phyloP scores from a whole-genome alignment of 1,140 invertebrate species.

The Eufriesea mexicana region DNA sequence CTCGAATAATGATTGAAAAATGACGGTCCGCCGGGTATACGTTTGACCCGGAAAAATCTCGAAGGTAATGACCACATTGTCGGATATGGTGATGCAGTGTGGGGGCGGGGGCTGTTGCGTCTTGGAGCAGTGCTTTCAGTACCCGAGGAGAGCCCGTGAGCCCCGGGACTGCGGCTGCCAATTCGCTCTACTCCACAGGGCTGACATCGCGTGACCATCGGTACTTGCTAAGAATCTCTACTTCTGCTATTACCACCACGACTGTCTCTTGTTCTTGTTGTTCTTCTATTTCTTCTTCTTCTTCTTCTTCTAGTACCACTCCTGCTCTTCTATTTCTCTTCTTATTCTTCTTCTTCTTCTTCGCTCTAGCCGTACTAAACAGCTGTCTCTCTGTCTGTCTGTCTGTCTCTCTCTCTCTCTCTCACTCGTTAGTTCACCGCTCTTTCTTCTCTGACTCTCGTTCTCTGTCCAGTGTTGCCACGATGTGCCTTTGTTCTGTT shows the following conservation, averaged over 20 bases:
- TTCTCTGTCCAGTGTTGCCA: constrained; percentile 13
- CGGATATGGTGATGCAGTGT: constrained; percentile 82
- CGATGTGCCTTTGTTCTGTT: constrained; percentile 21
- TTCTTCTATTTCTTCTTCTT: constrained; percentile 55
- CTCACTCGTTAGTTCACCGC: constrained; percentile 23
- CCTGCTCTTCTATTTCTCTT: background rate
- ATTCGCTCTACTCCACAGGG: constrained; percentile 92
- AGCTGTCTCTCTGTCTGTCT: background rate
- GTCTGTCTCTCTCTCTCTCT: no score
- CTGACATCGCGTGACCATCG: constrained; percentile 85
- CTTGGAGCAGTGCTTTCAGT: constrained; percentile 92
- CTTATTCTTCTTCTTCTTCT: constrained; percentile 1
- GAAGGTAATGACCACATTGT: constrained; percentile 81
- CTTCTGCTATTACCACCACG: constrained; percentile 24
- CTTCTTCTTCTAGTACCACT: constrained; percentile 36
- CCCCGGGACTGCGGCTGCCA: constrained; percentile 92
- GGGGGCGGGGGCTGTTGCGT: constrained; percentile 89
- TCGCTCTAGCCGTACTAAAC: background rate
- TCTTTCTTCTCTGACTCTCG: constrained; percentile 1
- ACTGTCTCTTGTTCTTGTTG: constrained; percentile 49
- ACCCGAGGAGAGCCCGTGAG: constrained; percentile 88
- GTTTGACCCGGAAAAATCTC: constrained; percentile 39
- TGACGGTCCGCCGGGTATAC: constrained; percentile 31
- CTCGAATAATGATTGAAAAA: constrained; percentile 43
- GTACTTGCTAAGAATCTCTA: constrained; percentile 71